Evolutionary conservation across 92 coral and sea anemone species (phyloP).

Genomic region (Metridium senile): DNA sequence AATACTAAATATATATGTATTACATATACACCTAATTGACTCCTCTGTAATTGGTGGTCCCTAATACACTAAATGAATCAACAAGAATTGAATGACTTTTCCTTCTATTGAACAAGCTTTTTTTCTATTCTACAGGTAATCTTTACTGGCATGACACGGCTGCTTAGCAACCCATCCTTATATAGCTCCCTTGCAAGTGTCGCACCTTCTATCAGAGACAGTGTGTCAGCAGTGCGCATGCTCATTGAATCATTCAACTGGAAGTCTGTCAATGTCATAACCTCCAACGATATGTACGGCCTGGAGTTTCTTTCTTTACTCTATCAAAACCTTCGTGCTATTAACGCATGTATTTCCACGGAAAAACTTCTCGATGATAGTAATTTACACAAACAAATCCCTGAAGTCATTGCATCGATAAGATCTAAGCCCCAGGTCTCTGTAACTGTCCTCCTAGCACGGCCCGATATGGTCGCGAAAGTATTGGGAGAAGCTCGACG

Average conservation of each 20-base stretch:
- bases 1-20: too few species aligned
- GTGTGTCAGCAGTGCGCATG: constrained; percentile 60
- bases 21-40: too few species aligned
- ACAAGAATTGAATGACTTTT: neutral
- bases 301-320: constrained; percentile 43
- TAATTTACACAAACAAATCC: constrained; percentile 16
- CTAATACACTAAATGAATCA: neutral
- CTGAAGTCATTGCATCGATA: constrained; percentile 24
- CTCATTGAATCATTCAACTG: constrained; percentile 56
- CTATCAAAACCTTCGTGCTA: constrained; percentile 52
- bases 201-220: constrained; percentile 61
- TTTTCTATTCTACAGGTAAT: constrained; percentile 27
- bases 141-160: constrained; percentile 42
- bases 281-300: constrained; percentile 56
- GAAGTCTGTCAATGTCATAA: constrained; percentile 71
- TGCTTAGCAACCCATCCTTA: constrained; percentile 47
- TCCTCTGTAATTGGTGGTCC: neutral
- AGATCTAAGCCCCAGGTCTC: constrained; percentile 29
- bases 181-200: constrained; percentile 62
- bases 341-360: constrained; percentile 59
- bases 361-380: constrained; percentile 32
- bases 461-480: constrained; percentile 34
- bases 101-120: neutral
- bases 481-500: constrained; percentile 66
- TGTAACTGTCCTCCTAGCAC: constrained; percentile 64